These are phyloP conservation scores for Cyanoderma ruficeps DNA, from an alignment of 2,113 vertebrate species.

Conservation along the genomic window DNA sequence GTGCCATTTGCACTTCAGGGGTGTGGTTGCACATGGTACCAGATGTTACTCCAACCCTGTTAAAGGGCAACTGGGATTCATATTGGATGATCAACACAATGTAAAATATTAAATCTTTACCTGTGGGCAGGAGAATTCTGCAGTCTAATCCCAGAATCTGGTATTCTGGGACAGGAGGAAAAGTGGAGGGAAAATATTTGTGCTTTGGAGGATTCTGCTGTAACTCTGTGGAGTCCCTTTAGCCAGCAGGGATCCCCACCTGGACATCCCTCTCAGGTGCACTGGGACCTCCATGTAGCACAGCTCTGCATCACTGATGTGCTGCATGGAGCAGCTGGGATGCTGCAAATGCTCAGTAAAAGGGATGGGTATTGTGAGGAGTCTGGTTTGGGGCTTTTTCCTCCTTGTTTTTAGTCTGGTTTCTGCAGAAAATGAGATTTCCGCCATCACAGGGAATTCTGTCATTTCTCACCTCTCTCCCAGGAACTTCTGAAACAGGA, in stretches of 20 bases:
- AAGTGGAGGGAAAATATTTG: neutral
- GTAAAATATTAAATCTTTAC: neutral
- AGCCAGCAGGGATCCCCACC: neutral
- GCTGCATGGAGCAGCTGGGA: neutral
- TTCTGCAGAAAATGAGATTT: neutral
- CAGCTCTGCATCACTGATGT: neutral
- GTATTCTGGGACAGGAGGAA: neutral
- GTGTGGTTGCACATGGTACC: neutral
- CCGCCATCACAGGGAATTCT: neutral
- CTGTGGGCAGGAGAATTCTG: neutral
- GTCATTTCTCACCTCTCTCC: neutral
- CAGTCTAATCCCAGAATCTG: neutral
- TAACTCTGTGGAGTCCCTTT: neutral
- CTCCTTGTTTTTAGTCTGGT: neutral
- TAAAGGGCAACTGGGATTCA: neutral
- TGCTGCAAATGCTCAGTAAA: neutral
- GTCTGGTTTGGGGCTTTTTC: neutral
- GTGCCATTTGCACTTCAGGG: neutral
- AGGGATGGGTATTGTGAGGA: neutral
- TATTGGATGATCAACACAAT: accelerated
- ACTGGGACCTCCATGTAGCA: accelerated
- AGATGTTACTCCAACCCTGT: neutral
- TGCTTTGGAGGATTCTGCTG: neutral
- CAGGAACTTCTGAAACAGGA: neutral
- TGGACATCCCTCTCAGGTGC: neutral